phyloP scores from a whole-genome alignment of 1,140 invertebrate genomes.

The Oryzaephilus surinamensis region DNA sequence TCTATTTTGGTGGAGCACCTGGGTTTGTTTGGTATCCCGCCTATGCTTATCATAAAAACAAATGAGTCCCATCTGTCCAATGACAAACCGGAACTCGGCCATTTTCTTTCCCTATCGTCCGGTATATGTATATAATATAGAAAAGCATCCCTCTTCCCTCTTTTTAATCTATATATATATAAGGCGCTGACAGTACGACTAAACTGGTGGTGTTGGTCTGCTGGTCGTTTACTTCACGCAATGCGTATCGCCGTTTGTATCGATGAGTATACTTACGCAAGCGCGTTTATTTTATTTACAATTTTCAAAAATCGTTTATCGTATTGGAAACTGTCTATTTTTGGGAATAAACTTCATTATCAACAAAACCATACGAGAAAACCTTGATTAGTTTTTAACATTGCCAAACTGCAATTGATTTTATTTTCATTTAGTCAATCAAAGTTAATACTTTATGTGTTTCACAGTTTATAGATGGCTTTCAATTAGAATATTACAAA shows the following conservation, averaged over 20 bases:
- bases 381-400: no score
- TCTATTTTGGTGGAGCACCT: no score
- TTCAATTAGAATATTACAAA: no score
- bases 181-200: constrained; percentile 13
- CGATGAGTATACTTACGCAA: constrained; percentile 11
- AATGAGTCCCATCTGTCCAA: constrained; percentile 10
- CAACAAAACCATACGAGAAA: background rate
- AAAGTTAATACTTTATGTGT: no score
- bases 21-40: background rate
- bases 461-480: no score
- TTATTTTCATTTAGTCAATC: no score
- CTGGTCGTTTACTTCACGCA: constrained; percentile 12
- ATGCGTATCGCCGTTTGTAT: constrained; percentile 13
- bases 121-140: no score
- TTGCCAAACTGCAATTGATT: no score
- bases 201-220: constrained; percentile 12
- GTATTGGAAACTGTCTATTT: no score
- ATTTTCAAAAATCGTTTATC: background rate
- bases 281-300: no score
- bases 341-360: no score
- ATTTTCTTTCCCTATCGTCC: constrained; percentile 9
- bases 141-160: constrained; percentile 14
- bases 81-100: constrained; percentile 9
- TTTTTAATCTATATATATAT: constrained; percentile 11
- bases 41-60: constrained; percentile 11